Conservation (phyloP, 2,113 vertebrate genomes). For the Tilapia sparmanii region DNA sequence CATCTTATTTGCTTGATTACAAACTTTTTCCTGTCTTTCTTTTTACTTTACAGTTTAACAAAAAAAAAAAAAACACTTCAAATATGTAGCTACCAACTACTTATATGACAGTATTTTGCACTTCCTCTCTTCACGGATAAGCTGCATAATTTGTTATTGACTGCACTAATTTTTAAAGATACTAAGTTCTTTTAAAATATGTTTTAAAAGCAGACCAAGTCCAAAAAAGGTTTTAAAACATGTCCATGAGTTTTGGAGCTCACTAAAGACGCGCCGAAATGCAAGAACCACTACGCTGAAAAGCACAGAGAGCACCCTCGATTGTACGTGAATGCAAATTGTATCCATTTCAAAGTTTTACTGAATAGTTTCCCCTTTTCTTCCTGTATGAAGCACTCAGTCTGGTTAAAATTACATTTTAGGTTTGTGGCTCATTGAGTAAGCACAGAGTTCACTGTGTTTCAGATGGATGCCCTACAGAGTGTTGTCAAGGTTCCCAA, state of each 20-base stretch:
- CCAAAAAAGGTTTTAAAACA: background rate
- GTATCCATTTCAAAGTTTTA: background rate
- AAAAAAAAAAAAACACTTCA: background rate
- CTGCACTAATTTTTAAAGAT: background rate
- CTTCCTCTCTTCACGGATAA: background rate
- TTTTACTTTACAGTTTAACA: background rate
- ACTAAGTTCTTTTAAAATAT: background rate
- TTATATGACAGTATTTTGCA: conserved; percentile 23
- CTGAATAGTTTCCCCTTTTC: background rate
- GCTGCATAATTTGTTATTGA: background rate
- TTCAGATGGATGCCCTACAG: conserved; percentile 27
- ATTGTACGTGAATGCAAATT: background rate
- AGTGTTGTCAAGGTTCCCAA: conserved; percentile 64
- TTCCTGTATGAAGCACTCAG: background rate
- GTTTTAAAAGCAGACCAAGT: background rate
- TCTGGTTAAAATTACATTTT: background rate
- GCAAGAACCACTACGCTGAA: background rate
- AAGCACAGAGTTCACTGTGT: conserved; percentile 34
- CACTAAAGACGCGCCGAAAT: background rate
- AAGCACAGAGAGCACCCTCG: background rate
- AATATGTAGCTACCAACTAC: background rate
- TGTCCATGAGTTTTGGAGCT: background rate
- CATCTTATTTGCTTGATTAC: background rate
- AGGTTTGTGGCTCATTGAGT: conserved; percentile 41
- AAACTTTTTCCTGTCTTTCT: background rate